Percentiles rank a stretch among this genome's conserved stretches.
Evolutionary conservation across 2,888 invertebrate species (phyloP).

Genomic region (Meiosimyza decipiens): DNA sequence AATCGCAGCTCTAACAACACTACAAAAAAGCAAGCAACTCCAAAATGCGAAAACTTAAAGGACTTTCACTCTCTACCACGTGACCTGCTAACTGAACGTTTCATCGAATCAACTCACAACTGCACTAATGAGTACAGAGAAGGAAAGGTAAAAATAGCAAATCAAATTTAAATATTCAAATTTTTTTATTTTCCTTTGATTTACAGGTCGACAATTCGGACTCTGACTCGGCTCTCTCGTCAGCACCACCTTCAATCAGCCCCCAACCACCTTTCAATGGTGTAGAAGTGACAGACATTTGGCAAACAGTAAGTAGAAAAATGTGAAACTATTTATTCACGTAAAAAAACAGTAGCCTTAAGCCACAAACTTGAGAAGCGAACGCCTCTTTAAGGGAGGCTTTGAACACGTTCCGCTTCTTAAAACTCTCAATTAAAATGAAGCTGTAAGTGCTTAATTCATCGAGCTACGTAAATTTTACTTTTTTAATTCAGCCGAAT

Average conservation of each 20-base stretch:
- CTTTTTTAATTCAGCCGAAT: no score
- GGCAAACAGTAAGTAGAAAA: constrained; percentile 63
- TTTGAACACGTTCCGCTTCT: no score
- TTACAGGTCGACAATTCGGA: constrained; percentile 68
- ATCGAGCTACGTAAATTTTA: no score
- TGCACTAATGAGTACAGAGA: constrained; percentile 51
- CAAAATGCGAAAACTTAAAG: constrained; percentile 27
- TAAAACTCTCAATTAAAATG: no score
- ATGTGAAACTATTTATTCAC: not conserved
- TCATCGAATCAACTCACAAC: constrained; percentile 48
- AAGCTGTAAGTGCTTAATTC: no score
- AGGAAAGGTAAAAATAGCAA: constrained; percentile 55
- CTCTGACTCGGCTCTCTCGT: constrained; percentile 76
- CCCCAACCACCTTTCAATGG: constrained; percentile 72
- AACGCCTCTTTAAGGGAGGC: no score
- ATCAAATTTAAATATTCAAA: no score
- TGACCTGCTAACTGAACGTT: constrained; percentile 51
- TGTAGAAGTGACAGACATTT: constrained; percentile 63
- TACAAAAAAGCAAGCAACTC: constrained; percentile 12
- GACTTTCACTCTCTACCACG: constrained; percentile 50
- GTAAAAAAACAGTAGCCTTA: no score
- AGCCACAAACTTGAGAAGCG: no score
- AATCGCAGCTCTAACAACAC: constrained; percentile 22
- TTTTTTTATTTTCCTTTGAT: not conserved
- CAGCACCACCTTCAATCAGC: constrained; percentile 77